Evolutionary conservation across 2,888 invertebrate species (phyloP).

Genomic region (Dusona sp.): DNA sequence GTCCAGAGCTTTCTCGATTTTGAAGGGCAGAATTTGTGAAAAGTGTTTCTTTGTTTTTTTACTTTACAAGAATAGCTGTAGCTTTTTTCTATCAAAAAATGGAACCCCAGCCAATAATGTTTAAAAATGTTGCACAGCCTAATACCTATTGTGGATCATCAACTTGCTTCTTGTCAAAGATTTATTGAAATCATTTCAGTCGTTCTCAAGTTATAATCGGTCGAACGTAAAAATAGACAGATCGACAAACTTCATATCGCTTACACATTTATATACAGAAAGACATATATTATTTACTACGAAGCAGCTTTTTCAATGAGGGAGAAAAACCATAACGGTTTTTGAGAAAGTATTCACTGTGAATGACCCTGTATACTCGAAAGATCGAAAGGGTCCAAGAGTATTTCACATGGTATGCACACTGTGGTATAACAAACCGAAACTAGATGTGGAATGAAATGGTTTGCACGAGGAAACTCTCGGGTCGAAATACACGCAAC

Average conservation of each 20-base stretch:
- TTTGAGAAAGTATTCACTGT: not conserved
- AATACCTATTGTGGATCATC: not conserved
- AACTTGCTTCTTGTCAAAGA: not conserved
- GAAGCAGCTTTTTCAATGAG: not conserved
- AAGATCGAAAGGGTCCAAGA: conserved; percentile 55
- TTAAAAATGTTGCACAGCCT: too few species aligned
- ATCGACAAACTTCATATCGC: too few species aligned
- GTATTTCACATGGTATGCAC: conserved; percentile 63
- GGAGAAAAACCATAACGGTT: not conserved
- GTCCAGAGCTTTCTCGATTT: too few species aligned
- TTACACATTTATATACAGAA: not conserved
- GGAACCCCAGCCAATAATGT: not conserved
- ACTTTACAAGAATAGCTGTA: not conserved
- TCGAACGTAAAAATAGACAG: too few species aligned
- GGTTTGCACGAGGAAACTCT: conserved; percentile 29
- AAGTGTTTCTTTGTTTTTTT: not conserved
- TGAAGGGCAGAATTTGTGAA: too few species aligned
- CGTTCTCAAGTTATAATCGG: not conserved
- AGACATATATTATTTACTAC: not conserved
- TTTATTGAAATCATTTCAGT: not conserved
- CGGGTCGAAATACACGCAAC: conserved; percentile 25
- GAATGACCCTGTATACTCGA: conserved; percentile 23
- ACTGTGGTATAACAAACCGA: conserved; percentile 45
- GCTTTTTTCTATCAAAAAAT: not conserved
- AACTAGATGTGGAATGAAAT: conserved; percentile 41